Base-by-base conservation (phyloP, 2,797 vertebrate species). In the Holocentrus rufus region DNA sequence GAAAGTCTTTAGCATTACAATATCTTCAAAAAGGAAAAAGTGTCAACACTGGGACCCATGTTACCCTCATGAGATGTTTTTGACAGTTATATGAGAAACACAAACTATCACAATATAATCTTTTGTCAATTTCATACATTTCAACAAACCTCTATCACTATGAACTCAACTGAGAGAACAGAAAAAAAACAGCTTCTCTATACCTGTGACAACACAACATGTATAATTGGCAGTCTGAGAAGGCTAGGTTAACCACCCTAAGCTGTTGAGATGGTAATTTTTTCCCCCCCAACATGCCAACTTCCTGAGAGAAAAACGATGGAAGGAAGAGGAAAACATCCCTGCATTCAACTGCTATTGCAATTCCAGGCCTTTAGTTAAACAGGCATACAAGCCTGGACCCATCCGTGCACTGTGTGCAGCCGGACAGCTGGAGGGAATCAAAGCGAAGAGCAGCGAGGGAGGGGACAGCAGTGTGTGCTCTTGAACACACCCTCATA, bases 381-480 rank as follows among this genome's bases (percentile, higher is more conserved):
- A 86, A 86, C 87, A 65, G 65, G 69, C 72, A 85, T 87, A 90
- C 92, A 90, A 88, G 93, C 83, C 89, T 80, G 80, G 87, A 91
- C 92, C 71, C 66, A 93, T 91, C 79, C 77, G 79, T 82, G 84
- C 76, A 80, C 85, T 88, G 69, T 88, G 77, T 89, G 85, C 82
- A 90, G 82, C 74, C 14, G 39, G 79, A 88, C 94, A 95, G 94
- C 94, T 95, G 93, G 88, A 91, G 83, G 31, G 83, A 93, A 92
- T 94, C 91, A 94, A 94, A 95, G 90, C 76, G 69, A 86, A 47
- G 27, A 63, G 15, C 69, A 83, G 63, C 76, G 83, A 84, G 72
- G 56, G 31, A 83, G 59, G 39, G 54, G 73, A 83, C 80, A 85
- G 72, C 55, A 63, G 39, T 58, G 66, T 75, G 52, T 39, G 54